Conservation (phyloP, 2,113 vertebrate genomes). For the Eclectus roratus region DNA sequence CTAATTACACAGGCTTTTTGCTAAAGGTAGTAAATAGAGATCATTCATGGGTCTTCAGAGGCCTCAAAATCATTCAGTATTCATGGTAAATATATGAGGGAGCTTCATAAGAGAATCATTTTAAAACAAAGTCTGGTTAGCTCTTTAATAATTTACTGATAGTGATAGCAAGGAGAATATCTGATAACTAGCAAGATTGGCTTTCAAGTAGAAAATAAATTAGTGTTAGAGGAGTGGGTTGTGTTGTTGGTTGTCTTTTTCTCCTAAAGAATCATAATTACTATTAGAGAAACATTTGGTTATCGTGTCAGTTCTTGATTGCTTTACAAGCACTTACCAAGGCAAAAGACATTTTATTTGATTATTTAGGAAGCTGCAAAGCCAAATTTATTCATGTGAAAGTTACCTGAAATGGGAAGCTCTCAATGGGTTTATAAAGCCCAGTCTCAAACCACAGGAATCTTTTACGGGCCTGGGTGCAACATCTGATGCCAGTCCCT, state of each 20-base stretch:
- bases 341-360: slow-evolving; percentile 2
- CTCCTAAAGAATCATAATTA: slow-evolving; percentile 39
- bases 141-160: slow-evolving; percentile 81
- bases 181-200: slow-evolving; percentile 74
- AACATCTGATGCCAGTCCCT: neutral
- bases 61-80: slow-evolving; percentile 61
- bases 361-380: slow-evolving; percentile 36
- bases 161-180: slow-evolving; percentile 74
- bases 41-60: slow-evolving; percentile 69
- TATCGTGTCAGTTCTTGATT: slow-evolving; percentile 51
- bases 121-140: slow-evolving; percentile 81
- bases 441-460: neutral
- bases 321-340: slow-evolving; percentile 32
- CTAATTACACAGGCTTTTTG: slow-evolving; percentile 73
- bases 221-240: slow-evolving; percentile 39
- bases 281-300: slow-evolving; percentile 62
- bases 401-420: neutral
- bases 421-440: neutral
- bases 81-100: slow-evolving; percentile 72
- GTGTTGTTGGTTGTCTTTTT: neutral
- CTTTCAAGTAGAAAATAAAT: slow-evolving; percentile 77
- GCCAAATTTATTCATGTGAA: neutral
- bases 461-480: too few species aligned
- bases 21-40: slow-evolving; percentile 75
- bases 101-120: slow-evolving; percentile 72